Evolutionary conservation across 2,888 invertebrate species (phyloP), one percentile per base, ranked within the genome.

Genomic region (Liposcelis brunnea): DNA sequence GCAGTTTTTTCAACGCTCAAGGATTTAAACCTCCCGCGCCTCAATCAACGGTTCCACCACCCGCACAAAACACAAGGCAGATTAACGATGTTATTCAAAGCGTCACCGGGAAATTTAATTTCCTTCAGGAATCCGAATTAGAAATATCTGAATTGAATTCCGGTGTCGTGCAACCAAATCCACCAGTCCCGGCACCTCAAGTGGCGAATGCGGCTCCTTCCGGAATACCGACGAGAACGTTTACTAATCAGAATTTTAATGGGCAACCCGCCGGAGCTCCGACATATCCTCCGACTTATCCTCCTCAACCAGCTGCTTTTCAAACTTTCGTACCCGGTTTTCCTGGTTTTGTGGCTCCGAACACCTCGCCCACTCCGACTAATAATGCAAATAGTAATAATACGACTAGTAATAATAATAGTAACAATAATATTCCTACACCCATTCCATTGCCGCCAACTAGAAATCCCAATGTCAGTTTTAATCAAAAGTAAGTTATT

Each of bases 111-210:
- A 40, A 40, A 12, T 40, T 40, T 21, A 40, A 16, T 10, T 40
- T 40, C 40, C 21, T 40, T 21, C 40, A 40, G 19, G 40, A 40
- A 5, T 40, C 40, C 6, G 40, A 40, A 19, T n/a, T 40, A 16
- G 40, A 40, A 21, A n/a, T 19, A n/a, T 15, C 35, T 6, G 35
- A 35, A 35, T 6, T 35, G 35, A 16, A 16, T 15, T 16, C 19
- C 12, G 40, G 19, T n/a, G 19, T n/a, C 16, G 26, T 26, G 4
- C 26, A 4, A 8, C 4, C 5, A 6, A 26, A 26, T 26, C 19
- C 19, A 19, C 16, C 40, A 5, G 12, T n/a, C 3, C 40, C 6
- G 40, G 40, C 7, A 5, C n/a, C 16, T 7, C 40, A 40, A 21
- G 26, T 26, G 8, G 5, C 26, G 4, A 26, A 26, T 26, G 19